Conservation (phyloP, 2,888 invertebrate species). For the Drosophila nigricruria region DNA sequence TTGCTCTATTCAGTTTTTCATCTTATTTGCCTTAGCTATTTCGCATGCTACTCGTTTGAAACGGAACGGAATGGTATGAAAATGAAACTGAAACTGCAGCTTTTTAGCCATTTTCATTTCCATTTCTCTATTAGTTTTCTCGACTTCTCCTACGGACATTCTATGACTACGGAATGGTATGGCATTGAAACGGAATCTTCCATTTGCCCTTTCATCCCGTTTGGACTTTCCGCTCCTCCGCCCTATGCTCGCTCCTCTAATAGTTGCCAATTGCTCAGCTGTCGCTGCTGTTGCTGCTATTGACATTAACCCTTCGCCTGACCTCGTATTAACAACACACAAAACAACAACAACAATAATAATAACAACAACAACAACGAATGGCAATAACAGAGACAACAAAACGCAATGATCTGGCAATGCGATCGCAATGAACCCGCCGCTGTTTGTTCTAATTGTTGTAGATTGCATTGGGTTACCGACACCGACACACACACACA, state of each 20-base stretch:
- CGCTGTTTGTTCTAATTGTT: constrained; percentile 73
- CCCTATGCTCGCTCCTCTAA: not conserved
- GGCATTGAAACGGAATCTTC: constrained; percentile 1
- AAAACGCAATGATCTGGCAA: constrained; percentile 39
- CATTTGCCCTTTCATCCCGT: not conserved
- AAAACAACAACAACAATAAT: constrained; percentile 11
- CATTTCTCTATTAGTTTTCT: not conserved
- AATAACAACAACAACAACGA: constrained; percentile 5
- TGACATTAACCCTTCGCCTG: constrained; percentile 54
- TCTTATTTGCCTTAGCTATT: too few species aligned
- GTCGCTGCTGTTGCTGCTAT: constrained; percentile 14
- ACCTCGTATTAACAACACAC: constrained; percentile 41
- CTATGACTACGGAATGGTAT: not conserved
- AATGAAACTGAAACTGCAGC: not conserved
- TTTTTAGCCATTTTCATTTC: not conserved
- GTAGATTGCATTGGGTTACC: constrained; percentile 64
- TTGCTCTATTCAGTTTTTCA: too few species aligned
- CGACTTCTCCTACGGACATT: too few species aligned
- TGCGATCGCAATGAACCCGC: constrained; percentile 68
- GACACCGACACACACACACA: constrained; percentile 34
- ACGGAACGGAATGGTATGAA: not conserved
- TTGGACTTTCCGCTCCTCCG: not conserved
- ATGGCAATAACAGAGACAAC: constrained; percentile 26
- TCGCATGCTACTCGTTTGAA: too few species aligned
- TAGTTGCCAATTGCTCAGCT: constrained; percentile 7